Conservation (phyloP, 2,888 invertebrate species). For the Melanchra persicariae region DNA sequence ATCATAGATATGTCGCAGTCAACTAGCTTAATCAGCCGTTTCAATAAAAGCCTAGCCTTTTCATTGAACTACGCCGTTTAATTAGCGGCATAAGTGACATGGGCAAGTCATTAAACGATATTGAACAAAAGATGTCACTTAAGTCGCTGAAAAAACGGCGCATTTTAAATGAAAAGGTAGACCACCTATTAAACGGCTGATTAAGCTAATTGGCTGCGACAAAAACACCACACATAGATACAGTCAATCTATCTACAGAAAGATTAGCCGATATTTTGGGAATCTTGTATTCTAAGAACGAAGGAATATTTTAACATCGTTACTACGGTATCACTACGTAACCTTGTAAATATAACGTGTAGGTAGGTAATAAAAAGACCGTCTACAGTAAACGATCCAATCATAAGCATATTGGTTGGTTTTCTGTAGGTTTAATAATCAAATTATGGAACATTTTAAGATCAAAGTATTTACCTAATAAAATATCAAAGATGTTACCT, state of each 20-base stretch:
- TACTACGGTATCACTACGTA: background rate
- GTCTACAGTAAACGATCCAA: constrained; percentile 2
- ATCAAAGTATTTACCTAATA: background rate
- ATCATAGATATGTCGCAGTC: background rate
- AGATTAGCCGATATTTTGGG: background rate
- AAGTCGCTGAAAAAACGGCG: too few species aligned
- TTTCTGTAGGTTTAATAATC: background rate
- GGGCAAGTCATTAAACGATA: too few species aligned
- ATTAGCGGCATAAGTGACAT: too few species aligned
- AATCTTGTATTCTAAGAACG: background rate
- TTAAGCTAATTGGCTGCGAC: too few species aligned
- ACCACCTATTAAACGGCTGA: too few species aligned
- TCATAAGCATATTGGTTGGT: background rate
- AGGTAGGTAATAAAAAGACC: background rate
- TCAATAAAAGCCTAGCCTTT: too few species aligned
- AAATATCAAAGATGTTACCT: constrained; percentile 34
- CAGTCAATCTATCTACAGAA: background rate
- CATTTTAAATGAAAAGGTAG: too few species aligned
- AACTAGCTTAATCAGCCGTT: too few species aligned
- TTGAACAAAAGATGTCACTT: too few species aligned
- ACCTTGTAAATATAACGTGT: background rate
- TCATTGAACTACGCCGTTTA: too few species aligned
- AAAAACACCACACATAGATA: too few species aligned
- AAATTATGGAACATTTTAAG: background rate
- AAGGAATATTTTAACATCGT: background rate